phyloP scores from a whole-genome alignment of 2,888 invertebrate species.

The Xylota segnis region DNA sequence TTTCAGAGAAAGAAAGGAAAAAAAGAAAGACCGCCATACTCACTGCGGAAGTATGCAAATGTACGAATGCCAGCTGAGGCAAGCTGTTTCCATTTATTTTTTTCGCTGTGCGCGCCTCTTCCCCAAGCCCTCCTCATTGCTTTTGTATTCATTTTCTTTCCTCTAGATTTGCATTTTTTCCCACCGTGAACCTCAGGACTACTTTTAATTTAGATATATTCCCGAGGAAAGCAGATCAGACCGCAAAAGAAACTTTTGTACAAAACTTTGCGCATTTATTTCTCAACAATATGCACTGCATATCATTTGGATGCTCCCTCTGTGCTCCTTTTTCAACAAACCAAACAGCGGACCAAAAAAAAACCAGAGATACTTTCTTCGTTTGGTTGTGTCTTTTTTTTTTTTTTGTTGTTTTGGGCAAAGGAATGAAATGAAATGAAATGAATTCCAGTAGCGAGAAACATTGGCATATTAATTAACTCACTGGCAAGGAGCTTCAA shows the following conservation, averaged over 20 bases:
- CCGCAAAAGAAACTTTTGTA: constrained; percentile 76
- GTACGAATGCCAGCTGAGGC: constrained; percentile 72
- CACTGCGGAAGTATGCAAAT: constrained; percentile 76
- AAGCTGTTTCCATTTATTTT: constrained; percentile 69
- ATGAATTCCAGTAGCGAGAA: constrained; percentile 69
- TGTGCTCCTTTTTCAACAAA: constrained; percentile 49
- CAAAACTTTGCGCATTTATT: constrained; percentile 77
- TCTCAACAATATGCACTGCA: constrained; percentile 77
- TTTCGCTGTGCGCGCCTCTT: background rate
- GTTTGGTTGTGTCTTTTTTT: constrained; percentile 13
- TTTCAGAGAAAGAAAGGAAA: background rate
- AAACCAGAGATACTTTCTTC: constrained; percentile 27
- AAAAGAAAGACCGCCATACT: constrained; percentile 36
- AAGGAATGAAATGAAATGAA: constrained; percentile 49
- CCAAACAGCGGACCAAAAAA: background rate
- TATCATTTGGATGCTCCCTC: constrained; percentile 74
- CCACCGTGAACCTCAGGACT: constrained; percentile 74
- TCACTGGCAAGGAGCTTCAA: constrained; percentile 55
- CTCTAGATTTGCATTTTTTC: constrained; percentile 75
- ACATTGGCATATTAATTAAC: constrained; percentile 76
- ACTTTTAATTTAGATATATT: constrained; percentile 77
- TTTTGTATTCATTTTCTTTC: constrained; percentile 71
- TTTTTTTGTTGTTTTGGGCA: background rate
- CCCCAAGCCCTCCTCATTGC: constrained; percentile 18
- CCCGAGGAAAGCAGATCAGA: constrained; percentile 76